phyloP scores from a whole-genome alignment of 2,888 invertebrate species.

The Schizotus pectinicornis region DNA sequence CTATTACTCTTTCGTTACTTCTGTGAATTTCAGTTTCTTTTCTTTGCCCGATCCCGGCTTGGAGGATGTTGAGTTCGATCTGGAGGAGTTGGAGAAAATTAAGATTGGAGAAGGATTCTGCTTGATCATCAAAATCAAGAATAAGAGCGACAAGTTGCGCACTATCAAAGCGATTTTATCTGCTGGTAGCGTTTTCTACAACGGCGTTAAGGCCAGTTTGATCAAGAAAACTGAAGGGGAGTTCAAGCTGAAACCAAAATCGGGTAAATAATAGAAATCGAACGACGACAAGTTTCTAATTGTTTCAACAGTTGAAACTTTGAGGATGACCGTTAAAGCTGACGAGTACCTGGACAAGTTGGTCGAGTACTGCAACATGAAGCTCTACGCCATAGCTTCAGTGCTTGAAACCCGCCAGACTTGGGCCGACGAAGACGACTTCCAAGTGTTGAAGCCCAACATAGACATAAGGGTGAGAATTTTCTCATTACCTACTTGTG shows the following conservation, averaged over 20 bases:
- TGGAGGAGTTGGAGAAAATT: constrained; percentile 74
- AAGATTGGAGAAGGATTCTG: constrained; percentile 73
- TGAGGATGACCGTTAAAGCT: constrained; percentile 64
- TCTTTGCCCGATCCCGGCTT: constrained; percentile 63
- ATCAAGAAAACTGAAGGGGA: constrained; percentile 74
- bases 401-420: constrained; percentile 82
- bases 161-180: constrained; percentile 72
- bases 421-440: constrained; percentile 84
- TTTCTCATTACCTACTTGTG: not conserved
- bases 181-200: constrained; percentile 77
- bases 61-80: constrained; percentile 69
- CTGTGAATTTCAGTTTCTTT: constrained; percentile 62
- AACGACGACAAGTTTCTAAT: too few relatives aligned
- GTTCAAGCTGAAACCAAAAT: constrained; percentile 67
- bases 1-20: too few relatives aligned
- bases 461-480: constrained; percentile 69
- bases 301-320: constrained; percentile 53
- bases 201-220: constrained; percentile 73
- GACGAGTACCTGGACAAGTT: constrained; percentile 79
- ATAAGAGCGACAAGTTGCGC: constrained; percentile 65
- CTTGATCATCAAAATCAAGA: constrained; percentile 70
- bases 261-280: constrained; percentile 59
- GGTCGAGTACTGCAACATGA: constrained; percentile 81
- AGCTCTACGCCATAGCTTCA: constrained; percentile 78
- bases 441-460: constrained; percentile 76